A percentile compares a stretch with the other conserved stretches of the same genome.
These are phyloP conservation scores for Ganaspis brasiliensis DNA, from an alignment of 2,888 invertebrate species.

Conservation along the genomic window DNA sequence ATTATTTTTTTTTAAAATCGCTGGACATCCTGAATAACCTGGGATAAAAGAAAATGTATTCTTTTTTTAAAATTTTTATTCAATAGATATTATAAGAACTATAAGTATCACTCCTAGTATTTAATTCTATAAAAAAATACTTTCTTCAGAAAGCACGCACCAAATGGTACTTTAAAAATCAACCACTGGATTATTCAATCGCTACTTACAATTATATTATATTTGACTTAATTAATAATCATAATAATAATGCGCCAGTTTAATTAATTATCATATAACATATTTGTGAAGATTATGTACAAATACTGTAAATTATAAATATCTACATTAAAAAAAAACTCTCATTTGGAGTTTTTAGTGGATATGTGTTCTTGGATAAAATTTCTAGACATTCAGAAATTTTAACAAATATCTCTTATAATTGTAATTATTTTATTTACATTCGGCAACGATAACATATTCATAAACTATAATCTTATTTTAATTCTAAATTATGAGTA, in stretches of 20 bases:
- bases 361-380: constrained; percentile 66
- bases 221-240: constrained; percentile 41
- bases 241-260: constrained; percentile 22
- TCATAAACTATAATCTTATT: constrained; percentile 45
- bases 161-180: constrained; percentile 30
- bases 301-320: constrained; percentile 63
- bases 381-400: constrained; percentile 36
- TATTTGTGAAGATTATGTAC: constrained; percentile 60
- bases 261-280: not conserved
- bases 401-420: constrained; percentile 32
- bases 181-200: constrained; percentile 12
- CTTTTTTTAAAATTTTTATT: not conserved
- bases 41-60: no score
- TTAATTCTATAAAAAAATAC: constrained; percentile 27
- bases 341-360: constrained; percentile 48
- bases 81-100: constrained; percentile 31
- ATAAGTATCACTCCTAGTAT: constrained; percentile 4
- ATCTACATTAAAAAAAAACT: constrained; percentile 48
- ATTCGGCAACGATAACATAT: constrained; percentile 42
- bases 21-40: no score
- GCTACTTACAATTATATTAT: constrained; percentile 44
- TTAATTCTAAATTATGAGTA: constrained; percentile 32
- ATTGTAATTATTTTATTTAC: constrained; percentile 9
- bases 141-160: constrained; percentile 30
- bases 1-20: no score